Evolutionary conservation across 2,888 invertebrate genomes (phyloP), one percentile per base, ranked within the genome.

Genomic region (Synergus itoensis): DNA sequence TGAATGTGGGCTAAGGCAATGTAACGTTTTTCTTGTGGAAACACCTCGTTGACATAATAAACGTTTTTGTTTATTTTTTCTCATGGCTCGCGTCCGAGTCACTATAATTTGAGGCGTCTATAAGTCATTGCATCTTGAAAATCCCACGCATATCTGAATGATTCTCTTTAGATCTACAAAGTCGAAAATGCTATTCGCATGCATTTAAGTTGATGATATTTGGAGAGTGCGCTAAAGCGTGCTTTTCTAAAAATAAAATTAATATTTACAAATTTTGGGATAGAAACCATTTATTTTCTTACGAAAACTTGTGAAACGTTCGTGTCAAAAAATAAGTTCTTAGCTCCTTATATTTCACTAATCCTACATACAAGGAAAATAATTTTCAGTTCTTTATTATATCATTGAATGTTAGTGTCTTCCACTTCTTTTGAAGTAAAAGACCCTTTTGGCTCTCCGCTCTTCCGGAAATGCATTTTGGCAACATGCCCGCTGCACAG

Each of bases 181-280:
- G 73, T 73, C 53, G 64, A 64, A 60, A 67, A 76, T 62, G 21
- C 53, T 76, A 53, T 43, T 60, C 76, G 63, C 76, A 41, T 76
- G 41, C 40, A 62, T 48, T 18, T 79, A 79, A 80, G 81, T 82
- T 63, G 84, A 63, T 78, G 83, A 80, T 86, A 87, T 86, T 86
- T 85, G 82, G 79, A 79, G 83, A 82, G 86, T 83, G 81, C 86
- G 84, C 85, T 85, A 85, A 87, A 86, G 83, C 84, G 84, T 83
- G 88, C 84, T 86, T 86, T 73, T 82, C 89, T 88, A 88, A 88
- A 88, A 83, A 88, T 89, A 89, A 86, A 85, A 82, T 78, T 36
- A 36, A 5, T 36, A 7, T 36, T 36, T 36, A 36, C 5, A 4
- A 36, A 36, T 36, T 36, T 36, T 36, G 36, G 36, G 5, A 36